Evolutionary conservation across 2,113 vertebrate genomes (phyloP).

Genomic region (Lophius piscatorius): DNA sequence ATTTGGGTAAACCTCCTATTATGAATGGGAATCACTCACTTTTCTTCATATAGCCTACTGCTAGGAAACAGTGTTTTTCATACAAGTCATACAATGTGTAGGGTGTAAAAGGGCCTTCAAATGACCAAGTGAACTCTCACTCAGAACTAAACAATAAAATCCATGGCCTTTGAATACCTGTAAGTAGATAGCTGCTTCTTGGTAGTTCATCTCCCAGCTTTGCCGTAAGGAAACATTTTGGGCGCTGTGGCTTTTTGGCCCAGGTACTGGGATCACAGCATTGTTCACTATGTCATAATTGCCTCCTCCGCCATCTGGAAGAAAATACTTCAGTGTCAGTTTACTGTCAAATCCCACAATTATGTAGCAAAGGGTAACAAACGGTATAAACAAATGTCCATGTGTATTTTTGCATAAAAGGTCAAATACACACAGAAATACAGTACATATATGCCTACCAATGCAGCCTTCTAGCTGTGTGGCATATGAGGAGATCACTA

Average conservation of each 20-base stretch:
- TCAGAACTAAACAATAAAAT: neutral
- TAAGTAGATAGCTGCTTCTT: conserved; percentile 97
- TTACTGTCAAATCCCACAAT: neutral
- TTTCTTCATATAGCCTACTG: neutral
- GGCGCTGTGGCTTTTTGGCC: conserved; percentile 72
- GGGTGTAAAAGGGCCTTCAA: conserved; percentile 19
- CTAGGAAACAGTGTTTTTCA: conserved; percentile 9
- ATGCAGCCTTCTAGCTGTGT: conserved; percentile 52
- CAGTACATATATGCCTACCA: conserved; percentile 48
- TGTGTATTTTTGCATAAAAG: too few relatives aligned
- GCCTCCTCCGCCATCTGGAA: conserved; percentile 78
- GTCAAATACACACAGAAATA: neutral
- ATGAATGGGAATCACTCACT: too few relatives aligned
- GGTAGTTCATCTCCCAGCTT: conserved; percentile 97
- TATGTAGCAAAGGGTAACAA: neutral
- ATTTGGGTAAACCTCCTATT: too few relatives aligned
- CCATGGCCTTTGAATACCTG: conserved; percentile 80
- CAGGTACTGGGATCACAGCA: conserved; percentile 76
- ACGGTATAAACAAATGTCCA: too few relatives aligned
- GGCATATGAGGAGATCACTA: conserved; percentile 59
- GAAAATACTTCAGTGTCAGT: conserved; percentile 13
- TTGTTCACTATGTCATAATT: conserved; percentile 79
- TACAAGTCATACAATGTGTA: neutral
- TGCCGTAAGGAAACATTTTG: conserved; percentile 79
- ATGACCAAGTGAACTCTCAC: conserved; percentile 15